A percentile compares a stretch with the other conserved stretches of the same genome.
Conservation (phyloP, 1,140 invertebrate species). For the Periplaneta americana region DNA sequence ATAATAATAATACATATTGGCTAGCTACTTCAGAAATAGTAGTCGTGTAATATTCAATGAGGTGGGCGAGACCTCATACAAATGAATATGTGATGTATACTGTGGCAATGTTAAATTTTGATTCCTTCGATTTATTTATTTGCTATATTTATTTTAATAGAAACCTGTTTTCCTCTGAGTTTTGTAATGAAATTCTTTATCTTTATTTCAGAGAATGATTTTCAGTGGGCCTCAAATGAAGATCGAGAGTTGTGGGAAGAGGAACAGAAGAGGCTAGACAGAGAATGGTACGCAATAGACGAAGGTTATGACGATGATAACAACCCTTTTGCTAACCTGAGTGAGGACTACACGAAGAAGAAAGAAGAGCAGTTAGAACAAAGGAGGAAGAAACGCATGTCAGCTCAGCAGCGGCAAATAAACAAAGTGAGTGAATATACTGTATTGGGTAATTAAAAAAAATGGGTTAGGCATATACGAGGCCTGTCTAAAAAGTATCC, state of each 20-base stretch:
- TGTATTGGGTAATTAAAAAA: background rate
- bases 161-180: background rate
- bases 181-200: background rate
- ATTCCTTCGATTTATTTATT: too few species aligned
- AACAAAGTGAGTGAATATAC: conserved; percentile 57
- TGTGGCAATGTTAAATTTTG: too few species aligned
- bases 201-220: conserved; percentile 30
- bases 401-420: conserved; percentile 89
- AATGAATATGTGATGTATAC: too few species aligned
- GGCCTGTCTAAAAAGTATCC: too few species aligned
- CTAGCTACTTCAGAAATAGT: too few species aligned
- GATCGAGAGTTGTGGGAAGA: conserved; percentile 85
- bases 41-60: too few species aligned
- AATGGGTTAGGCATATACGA: too few species aligned
- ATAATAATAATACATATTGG: too few species aligned
- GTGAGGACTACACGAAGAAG: conserved; percentile 83
- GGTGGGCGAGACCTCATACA: too few species aligned
- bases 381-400: conserved; percentile 83
- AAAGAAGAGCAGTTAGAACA: conserved; percentile 91
- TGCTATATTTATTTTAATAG: too few species aligned
- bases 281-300: conserved; percentile 96
- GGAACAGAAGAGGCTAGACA: conserved; percentile 86
- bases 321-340: conserved; percentile 87
- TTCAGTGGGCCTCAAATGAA: conserved; percentile 51
- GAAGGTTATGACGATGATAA: conserved; percentile 90